phyloP scores from a whole-genome alignment of 2,113 vertebrate species.

The Sus scrofa region T2T-Sscrofa CM000816.6:59671001-59671500 shows the following conservation, averaged over 20 bases:
- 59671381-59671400: no score
- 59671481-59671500: no score
- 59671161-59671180: neutral
- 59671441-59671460: no score
- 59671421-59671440: no score
- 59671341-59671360: no score
- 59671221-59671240: neutral
- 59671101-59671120: neutral
- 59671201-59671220: neutral
- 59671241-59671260: neutral
- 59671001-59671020: neutral
- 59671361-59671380: no score
- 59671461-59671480: no score
- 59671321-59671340: no score
- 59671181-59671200: conserved; percentile 18
- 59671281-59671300: neutral
- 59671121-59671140: neutral
- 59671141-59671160: conserved; percentile 10
- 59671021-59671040: neutral
- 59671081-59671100: neutral
- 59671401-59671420: no score
- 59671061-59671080: neutral
- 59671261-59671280: neutral
- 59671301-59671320: no score
- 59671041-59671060: neutral